A percentile compares a stretch with the other conserved stretches of the same genome.
Evolutionary conservation across 1,140 invertebrate genomes (phyloP).

Genomic region (Brachionus plicatilis): DNA sequence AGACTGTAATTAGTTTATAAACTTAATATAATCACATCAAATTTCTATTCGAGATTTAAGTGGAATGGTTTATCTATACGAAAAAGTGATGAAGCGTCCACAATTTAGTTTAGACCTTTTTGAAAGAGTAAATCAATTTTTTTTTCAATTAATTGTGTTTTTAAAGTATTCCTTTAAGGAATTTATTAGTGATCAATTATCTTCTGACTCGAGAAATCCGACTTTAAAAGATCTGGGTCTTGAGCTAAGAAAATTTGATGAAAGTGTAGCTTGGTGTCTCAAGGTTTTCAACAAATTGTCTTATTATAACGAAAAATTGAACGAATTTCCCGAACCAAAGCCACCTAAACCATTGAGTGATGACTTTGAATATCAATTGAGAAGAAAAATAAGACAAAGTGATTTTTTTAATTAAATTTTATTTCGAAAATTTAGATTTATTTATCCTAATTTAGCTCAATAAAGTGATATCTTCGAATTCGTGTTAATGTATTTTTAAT

Average conservation of each 20-base stretch:
- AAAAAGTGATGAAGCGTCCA: conserved; percentile 37
- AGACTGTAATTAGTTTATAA: background rate
- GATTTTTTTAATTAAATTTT: background rate
- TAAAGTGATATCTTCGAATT: background rate
- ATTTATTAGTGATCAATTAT: conserved; percentile 23
- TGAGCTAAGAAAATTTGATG: background rate
- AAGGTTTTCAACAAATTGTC: conserved; percentile 18
- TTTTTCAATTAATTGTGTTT: background rate
- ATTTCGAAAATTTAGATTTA: background rate
- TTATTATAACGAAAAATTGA: conserved; percentile 40
- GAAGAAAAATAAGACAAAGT: conserved; percentile 37
- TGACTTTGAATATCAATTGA: conserved; percentile 38
- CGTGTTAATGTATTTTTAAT: background rate
- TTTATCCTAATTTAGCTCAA: background rate
- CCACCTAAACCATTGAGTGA: conserved; percentile 35
- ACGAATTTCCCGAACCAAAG: conserved; percentile 36
- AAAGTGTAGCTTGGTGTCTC: conserved; percentile 20
- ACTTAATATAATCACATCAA: background rate
- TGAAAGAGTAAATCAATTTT: background rate
- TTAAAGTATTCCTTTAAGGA: background rate
- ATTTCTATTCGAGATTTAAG: conserved; percentile 9
- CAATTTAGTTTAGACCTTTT: conserved; percentile 26
- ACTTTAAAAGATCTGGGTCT: conserved; percentile 16
- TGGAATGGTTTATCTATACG: conserved; percentile 22
- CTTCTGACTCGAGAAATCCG: conserved; percentile 14